Evolutionary conservation across 2,113 vertebrate genomes (phyloP).

Genomic region (Addax nasomaculatus): DNA sequence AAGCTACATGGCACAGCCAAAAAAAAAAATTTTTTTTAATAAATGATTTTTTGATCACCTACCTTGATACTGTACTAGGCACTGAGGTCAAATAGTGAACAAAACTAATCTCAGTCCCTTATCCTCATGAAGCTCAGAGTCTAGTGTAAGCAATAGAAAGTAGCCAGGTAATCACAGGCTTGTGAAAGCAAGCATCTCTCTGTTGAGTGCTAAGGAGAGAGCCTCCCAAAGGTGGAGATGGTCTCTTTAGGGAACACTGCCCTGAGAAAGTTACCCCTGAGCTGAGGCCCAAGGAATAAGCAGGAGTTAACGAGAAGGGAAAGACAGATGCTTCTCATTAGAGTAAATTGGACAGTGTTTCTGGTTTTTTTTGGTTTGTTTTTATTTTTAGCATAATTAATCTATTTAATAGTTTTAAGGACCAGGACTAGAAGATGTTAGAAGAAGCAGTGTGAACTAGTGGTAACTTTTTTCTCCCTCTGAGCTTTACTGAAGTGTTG

Average conservation of each 20-base stretch:
- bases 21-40: not conserved
- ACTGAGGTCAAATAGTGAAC: not conserved
- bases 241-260: not conserved
- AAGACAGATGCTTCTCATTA: not conserved
- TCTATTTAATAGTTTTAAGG: not conserved
- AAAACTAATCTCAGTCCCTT: not conserved
- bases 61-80: not conserved
- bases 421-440: not conserved
- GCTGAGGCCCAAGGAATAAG: not conserved
- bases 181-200: not conserved
- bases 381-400: not conserved
- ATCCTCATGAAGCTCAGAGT: not conserved
- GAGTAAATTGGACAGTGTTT: not conserved
- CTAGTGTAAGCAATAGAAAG: not conserved
- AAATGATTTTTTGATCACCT: not conserved
- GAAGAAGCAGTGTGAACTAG: not conserved
- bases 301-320: not conserved
- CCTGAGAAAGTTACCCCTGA: not conserved
- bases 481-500: not conserved
- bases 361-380: accelerated
- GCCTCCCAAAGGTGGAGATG: not conserved
- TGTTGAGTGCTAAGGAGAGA: not conserved
- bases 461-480: not conserved
- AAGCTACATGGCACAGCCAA: not conserved
- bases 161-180: not conserved